Evolutionary conservation across 2,888 invertebrate genomes (phyloP).

Genomic region (Drosophila macrospina): DNA sequence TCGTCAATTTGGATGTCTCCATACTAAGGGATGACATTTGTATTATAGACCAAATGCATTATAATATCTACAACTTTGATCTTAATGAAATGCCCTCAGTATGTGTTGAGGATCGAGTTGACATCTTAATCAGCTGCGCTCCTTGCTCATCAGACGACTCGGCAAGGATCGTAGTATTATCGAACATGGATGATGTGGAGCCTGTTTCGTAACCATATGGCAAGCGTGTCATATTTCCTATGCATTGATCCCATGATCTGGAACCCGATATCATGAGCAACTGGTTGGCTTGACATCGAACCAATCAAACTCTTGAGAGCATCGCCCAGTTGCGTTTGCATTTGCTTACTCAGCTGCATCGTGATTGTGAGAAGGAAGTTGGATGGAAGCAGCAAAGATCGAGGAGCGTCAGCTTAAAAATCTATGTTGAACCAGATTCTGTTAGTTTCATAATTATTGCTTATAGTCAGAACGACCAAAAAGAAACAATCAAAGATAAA

Average conservation of each 20-base stretch:
- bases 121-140: conserved; percentile 49
- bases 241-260: conserved; percentile 86
- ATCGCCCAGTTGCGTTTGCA: conserved; percentile 85
- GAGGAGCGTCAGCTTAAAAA: background rate
- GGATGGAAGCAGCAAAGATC: conserved; percentile 47
- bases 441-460: background rate
- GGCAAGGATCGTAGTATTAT: conserved; percentile 85
- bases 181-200: conserved; percentile 82
- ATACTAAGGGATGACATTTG: conserved; percentile 89
- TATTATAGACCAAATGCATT: conserved; percentile 90
- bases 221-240: conserved; percentile 85
- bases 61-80: conserved; percentile 87
- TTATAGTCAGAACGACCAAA: too few species aligned
- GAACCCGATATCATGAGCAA: conserved; percentile 79
- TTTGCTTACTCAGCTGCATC: conserved; percentile 85
- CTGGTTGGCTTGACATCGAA: conserved; percentile 82
- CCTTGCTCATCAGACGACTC: conserved; percentile 85
- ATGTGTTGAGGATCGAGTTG: conserved; percentile 84
- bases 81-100: conserved; percentile 83
- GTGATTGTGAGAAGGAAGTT: conserved; percentile 84
- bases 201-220: conserved; percentile 82
- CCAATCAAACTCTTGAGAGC: conserved; percentile 81
- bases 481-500: too few species aligned
- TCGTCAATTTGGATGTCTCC: conserved; percentile 91
- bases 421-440: background rate